These are phyloP conservation scores for Isaurus tuberculatus DNA, from an alignment of 92 coral and sea anemone species.

Conservation along the genomic window DNA sequence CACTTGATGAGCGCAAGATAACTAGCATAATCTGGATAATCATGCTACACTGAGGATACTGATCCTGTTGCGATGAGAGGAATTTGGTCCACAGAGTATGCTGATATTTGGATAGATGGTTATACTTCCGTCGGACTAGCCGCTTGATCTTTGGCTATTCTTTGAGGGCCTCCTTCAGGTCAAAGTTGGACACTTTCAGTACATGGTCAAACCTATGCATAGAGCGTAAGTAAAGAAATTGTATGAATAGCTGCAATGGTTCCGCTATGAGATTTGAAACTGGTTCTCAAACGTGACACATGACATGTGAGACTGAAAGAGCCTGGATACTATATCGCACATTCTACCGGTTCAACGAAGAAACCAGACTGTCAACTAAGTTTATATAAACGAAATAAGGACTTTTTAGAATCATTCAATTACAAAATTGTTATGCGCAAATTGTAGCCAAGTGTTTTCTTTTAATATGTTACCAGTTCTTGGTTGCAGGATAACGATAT, in stretches of 20 bases:
- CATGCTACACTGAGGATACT: constrained; percentile 43
- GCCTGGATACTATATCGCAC: constrained; percentile 34
- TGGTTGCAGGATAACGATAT: too few relatives aligned
- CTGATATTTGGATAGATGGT: constrained; percentile 41
- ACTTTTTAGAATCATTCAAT: too few relatives aligned
- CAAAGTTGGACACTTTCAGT: constrained; percentile 40
- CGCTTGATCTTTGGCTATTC: constrained; percentile 40
- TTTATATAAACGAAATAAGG: too few relatives aligned
- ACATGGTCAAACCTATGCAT: constrained; percentile 37
- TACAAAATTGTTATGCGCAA: too few relatives aligned
- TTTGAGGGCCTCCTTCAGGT: constrained; percentile 40
- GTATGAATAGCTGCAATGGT: constrained; percentile 38
- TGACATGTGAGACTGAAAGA: constrained; percentile 26
- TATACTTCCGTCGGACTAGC: constrained; percentile 36
- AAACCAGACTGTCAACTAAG: too few relatives aligned
- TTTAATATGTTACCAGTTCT: too few relatives aligned
- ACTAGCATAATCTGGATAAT: constrained; percentile 41
- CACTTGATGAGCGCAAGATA: constrained; percentile 43
- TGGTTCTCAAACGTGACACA: constrained; percentile 32
- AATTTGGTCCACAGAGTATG: constrained; percentile 38
- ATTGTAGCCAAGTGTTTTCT: too few relatives aligned
- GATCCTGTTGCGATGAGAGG: constrained; percentile 41
- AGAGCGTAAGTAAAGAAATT: constrained; percentile 36
- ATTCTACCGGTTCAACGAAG: too few relatives aligned
- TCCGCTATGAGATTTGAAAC: constrained; percentile 38